phyloP scores from a whole-genome alignment of 2,113 vertebrate species.

The Xiphophorus hellerii region DNA sequence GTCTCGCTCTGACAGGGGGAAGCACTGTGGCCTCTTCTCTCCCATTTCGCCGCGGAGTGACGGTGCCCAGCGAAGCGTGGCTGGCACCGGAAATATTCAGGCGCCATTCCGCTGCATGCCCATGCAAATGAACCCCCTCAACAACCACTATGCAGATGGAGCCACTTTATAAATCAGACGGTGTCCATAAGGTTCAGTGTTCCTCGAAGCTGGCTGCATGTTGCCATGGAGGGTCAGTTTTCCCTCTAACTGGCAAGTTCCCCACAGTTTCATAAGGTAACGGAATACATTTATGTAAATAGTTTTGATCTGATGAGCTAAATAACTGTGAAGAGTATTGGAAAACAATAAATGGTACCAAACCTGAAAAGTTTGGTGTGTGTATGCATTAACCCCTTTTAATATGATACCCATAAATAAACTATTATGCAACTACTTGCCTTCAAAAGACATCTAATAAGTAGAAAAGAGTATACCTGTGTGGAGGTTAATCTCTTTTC shows the following conservation, averaged over 20 bases:
- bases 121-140: slow-evolving; percentile 65
- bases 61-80: slow-evolving; percentile 56
- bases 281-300: not conserved
- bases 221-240: slow-evolving; percentile 19
- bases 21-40: slow-evolving; percentile 38
- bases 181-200: slow-evolving; percentile 57
- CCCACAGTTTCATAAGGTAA: slow-evolving; percentile 27
- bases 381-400: not conserved
- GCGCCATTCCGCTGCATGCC: slow-evolving; percentile 58
- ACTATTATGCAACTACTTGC: not conserved
- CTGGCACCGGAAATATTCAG: slow-evolving; percentile 47
- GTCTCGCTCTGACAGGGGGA: slow-evolving; percentile 35
- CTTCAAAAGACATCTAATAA: not conserved
- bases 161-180: slow-evolving; percentile 66
- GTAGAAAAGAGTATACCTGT: not conserved
- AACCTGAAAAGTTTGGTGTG: not conserved
- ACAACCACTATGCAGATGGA: slow-evolving; percentile 70
- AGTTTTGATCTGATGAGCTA: not conserved
- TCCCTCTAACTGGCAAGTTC: slow-evolving; percentile 21
- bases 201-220: slow-evolving; percentile 40
- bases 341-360: not conserved
- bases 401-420: not conserved
- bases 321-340: not conserved
- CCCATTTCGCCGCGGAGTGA: slow-evolving; percentile 47
- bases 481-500: too few relatives aligned